Base-by-base conservation (phyloP, 2,888 invertebrate species). In the Drosophila engyochracea region DNA sequence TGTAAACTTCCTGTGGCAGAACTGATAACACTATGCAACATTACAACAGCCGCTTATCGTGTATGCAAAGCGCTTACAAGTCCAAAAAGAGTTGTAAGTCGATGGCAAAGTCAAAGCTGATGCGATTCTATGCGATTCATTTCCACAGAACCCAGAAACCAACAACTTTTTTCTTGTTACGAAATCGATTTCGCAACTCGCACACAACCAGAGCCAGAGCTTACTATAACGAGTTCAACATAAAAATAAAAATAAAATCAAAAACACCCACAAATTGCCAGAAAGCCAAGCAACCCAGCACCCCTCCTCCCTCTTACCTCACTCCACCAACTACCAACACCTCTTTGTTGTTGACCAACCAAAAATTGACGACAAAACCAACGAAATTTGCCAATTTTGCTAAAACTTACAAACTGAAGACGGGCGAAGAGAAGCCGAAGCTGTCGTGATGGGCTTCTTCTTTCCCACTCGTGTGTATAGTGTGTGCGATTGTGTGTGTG, bases 311-410 rank as follows among this genome's bases (percentile, higher is more conserved):
- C 22, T 7, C 7, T 9, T 19, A 1, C 14, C 12, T 6, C 22
- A 31, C 7, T 31, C 31, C 31, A 31, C 9, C 31, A 31, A 7
- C 10, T 10, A 10, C 6, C 14, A 3, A 7, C 22, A 5, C 37
- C 28, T 4, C 66, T 19, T 16, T 28, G 10, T n/a, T 35, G 16
- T 31, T 55, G 35, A 55, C 49, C 33, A 61, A 74, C 52, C 19
- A 58, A 37, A 54, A 54, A 30, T 31, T 66, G 74, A 61, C 75
- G 72, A 61, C 78, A 55, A 87, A 87, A 79, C 72, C 67, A 71
- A 37, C n/a, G 28, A 67, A 71, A 71, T 83, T 89, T 83, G 89
- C 73, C 83, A 85, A 90, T 83, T 89, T 90, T 78, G 89, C 86
- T 67, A 74, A 77, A 90, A 76, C 83, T 85, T 74, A 73, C 76